phyloP scores from a whole-genome alignment of 2,888 invertebrate species.

The Diarsia rubi region DNA sequence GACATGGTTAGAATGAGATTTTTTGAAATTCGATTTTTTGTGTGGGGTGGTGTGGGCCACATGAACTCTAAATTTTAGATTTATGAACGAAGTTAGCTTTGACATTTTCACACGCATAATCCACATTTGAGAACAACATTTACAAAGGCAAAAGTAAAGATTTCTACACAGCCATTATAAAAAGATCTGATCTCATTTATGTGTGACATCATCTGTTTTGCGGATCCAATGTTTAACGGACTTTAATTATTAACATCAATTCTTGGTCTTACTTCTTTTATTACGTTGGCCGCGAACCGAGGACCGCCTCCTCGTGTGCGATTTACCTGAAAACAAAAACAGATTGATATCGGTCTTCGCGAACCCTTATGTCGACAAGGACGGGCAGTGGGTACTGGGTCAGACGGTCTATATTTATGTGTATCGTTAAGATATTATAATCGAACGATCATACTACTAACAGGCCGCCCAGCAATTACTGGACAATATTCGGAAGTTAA shows the following conservation, averaged over 20 bases:
- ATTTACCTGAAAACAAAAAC: constrained; percentile 86
- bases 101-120: background rate
- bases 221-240: constrained; percentile 24
- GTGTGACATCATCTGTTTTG: constrained; percentile 48
- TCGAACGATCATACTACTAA: constrained; percentile 9
- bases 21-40: background rate
- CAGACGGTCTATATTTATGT: constrained; percentile 19
- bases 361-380: constrained; percentile 27
- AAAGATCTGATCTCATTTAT: constrained; percentile 42
- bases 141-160: constrained; percentile 4
- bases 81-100: background rate
- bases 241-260: constrained; percentile 42
- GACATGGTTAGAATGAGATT: background rate
- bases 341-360: constrained; percentile 48
- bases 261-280: constrained; percentile 85
- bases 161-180: constrained; percentile 5
- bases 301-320: constrained; percentile 91
- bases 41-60: background rate
- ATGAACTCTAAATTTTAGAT: background rate
- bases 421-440: constrained; percentile 20
- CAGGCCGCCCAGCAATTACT: background rate
- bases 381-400: constrained; percentile 27
- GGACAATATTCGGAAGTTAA: too few relatives aligned
- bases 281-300: constrained; percentile 90
- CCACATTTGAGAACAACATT: background rate